Conservation (phyloP, 2,797 vertebrate genomes). For the Odontamblyopus lacepedii region DNA sequence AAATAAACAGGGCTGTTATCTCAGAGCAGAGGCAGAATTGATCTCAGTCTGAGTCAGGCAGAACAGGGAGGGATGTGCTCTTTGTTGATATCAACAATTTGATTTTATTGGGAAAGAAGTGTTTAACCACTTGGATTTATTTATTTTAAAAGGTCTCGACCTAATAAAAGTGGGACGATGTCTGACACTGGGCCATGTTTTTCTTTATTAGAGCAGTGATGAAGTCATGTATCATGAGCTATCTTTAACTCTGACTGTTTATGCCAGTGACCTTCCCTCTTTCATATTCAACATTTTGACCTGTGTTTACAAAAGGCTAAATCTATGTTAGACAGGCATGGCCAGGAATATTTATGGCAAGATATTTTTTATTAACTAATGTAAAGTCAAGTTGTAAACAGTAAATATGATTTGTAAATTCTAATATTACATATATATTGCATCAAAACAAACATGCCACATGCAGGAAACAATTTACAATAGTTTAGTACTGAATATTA, state of each 20-base stretch:
- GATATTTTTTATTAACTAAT: background rate
- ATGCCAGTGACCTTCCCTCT: background rate
- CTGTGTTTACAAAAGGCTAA: background rate
- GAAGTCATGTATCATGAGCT: slow-evolving; percentile 1
- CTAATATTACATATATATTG: background rate
- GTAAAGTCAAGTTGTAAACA: slow-evolving; percentile 3
- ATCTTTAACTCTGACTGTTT: slow-evolving; percentile 4
- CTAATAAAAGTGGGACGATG: background rate
- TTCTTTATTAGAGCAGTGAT: slow-evolving; percentile 1
- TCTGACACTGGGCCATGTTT: slow-evolving; percentile 1
- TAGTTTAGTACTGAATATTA: background rate
- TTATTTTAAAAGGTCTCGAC: slow-evolving; percentile 5
- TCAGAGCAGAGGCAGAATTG: slow-evolving; percentile 35
- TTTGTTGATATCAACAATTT: slow-evolving; percentile 9
- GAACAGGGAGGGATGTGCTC: slow-evolving; percentile 21
- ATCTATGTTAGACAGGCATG: background rate
- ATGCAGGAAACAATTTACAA: background rate
- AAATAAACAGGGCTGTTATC: slow-evolving; percentile 48
- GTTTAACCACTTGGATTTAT: background rate
- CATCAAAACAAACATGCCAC: slow-evolving; percentile 5
- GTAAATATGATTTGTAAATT: background rate
- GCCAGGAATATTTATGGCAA: background rate
- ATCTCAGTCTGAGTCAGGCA: slow-evolving; percentile 35
- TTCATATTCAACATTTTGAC: background rate
- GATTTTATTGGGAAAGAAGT: slow-evolving; percentile 15